These are phyloP conservation scores for Oxytorus armatus DNA, from an alignment of 2,888 invertebrate species.

Conservation along the genomic window DNA sequence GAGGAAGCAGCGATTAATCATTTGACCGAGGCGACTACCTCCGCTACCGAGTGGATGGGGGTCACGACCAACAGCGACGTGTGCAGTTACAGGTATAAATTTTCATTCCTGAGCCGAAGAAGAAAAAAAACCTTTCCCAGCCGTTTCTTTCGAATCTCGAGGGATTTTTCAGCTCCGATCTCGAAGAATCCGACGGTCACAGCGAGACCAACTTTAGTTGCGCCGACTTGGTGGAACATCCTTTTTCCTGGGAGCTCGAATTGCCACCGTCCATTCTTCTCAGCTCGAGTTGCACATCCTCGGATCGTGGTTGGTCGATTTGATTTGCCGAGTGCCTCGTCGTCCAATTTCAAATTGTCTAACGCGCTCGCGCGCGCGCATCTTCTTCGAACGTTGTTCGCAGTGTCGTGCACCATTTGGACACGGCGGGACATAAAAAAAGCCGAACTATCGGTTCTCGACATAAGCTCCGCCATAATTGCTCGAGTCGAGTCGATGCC, in stretches of 20 bases:
- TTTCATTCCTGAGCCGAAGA: no score
- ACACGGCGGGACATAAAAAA: slow-evolving; percentile 95
- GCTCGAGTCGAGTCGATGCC: slow-evolving; percentile 94
- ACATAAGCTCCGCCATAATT: slow-evolving; percentile 97
- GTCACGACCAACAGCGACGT: slow-evolving; percentile 95
- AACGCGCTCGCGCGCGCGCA: no score
- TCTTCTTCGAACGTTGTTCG: slow-evolving; percentile 70
- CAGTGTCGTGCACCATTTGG: slow-evolving; percentile 98
- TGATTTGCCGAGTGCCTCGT: neutral
- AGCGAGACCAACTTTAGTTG: slow-evolving; percentile 81
- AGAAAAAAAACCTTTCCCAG: neutral
- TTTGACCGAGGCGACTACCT: slow-evolving; percentile 87
- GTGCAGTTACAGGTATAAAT: slow-evolving; percentile 89
- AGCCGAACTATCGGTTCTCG: slow-evolving; percentile 96
- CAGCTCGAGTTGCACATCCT: slow-evolving; percentile 89
- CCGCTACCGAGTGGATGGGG: slow-evolving; percentile 94
- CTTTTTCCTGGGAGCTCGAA: slow-evolving; percentile 88
- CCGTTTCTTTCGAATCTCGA: slow-evolving; percentile 1
- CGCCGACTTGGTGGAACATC: slow-evolving; percentile 85
- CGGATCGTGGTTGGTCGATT: slow-evolving; percentile 89
- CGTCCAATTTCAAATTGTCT: no score
- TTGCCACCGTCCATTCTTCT: slow-evolving; percentile 91
- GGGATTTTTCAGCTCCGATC: slow-evolving; percentile 87
- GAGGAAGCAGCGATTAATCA: slow-evolving; percentile 87
- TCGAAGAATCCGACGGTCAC: slow-evolving; percentile 86